Conservation (phyloP, 2,797 vertebrate genomes). For the Ctenopoma kingsleyae region DNA sequence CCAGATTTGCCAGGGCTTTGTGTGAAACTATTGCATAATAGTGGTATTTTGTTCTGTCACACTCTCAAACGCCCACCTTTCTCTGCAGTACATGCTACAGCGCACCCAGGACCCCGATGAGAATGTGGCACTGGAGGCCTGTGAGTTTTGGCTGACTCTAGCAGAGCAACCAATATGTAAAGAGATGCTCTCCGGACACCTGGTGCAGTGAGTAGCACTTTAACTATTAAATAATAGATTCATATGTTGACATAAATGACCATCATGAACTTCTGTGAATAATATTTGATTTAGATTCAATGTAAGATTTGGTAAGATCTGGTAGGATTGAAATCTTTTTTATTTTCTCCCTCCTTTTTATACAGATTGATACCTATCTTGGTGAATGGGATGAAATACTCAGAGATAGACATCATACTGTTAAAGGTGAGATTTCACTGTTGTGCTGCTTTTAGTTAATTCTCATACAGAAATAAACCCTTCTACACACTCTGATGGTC, state of each 20-base stretch:
- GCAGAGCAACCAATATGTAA: slow-evolving; percentile 97
- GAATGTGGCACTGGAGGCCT: slow-evolving; percentile 95
- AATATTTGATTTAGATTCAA: too few species aligned
- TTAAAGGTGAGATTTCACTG: slow-evolving; percentile 86
- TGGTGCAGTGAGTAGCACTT: slow-evolving; percentile 90
- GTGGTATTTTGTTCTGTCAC: background rate
- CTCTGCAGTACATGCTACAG: slow-evolving; percentile 93
- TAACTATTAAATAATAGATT: background rate
- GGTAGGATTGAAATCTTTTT: background rate
- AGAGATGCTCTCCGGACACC: slow-evolving; percentile 92
- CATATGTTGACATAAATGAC: background rate
- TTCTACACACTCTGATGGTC: background rate
- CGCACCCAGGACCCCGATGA: slow-evolving; percentile 95
- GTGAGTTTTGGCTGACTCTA: slow-evolving; percentile 96
- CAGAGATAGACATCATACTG: slow-evolving; percentile 96
- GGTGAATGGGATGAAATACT: slow-evolving; percentile 97
- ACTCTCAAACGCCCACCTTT: background rate
- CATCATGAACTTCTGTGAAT: background rate
- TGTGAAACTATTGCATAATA: rapidly evolving
- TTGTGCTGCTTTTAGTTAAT: background rate
- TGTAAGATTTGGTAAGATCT: too few species aligned
- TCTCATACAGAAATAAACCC: background rate
- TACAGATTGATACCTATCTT: slow-evolving; percentile 91
- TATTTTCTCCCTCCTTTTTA: background rate
- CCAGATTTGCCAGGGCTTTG: slow-evolving; percentile 27